Conservation (phyloP, 1,140 invertebrate species). For the Trichonephila clavipes region DNA sequence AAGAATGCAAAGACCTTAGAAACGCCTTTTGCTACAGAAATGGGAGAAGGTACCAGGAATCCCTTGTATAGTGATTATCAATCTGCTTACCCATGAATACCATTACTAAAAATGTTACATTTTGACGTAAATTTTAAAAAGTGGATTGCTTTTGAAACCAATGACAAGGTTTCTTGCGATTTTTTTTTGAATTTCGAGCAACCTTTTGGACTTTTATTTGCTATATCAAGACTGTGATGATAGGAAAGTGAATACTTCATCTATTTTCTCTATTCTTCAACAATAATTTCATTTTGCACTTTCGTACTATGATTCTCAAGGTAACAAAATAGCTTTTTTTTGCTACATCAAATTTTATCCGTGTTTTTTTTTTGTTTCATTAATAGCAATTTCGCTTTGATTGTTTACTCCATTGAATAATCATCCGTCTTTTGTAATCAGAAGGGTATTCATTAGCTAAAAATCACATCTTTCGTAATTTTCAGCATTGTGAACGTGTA, state of each 20-base stretch:
- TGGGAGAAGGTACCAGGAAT: slow-evolving; percentile 53
- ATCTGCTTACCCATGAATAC: slow-evolving; percentile 76
- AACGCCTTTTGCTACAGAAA: slow-evolving; percentile 42
- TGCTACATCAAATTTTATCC: too few relatives aligned
- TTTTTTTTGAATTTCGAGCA: not conserved
- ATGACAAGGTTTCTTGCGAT: not conserved
- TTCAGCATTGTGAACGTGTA: too few relatives aligned
- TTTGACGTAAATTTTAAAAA: not conserved
- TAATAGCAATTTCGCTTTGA: too few relatives aligned
- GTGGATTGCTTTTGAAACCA: not conserved
- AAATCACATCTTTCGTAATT: too few relatives aligned
- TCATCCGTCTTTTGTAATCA: too few relatives aligned
- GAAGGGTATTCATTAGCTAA: too few relatives aligned
- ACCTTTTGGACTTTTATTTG: not conserved
- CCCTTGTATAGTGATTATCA: slow-evolving; percentile 75
- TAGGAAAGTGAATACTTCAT: not conserved
- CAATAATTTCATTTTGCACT: not conserved
- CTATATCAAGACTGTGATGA: slow-evolving; percentile 3
- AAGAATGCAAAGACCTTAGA: slow-evolving; percentile 67
- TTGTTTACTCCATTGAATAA: too few relatives aligned
- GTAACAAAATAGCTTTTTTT: too few relatives aligned
- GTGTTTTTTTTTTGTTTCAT: too few relatives aligned
- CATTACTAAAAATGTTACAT: not conserved
- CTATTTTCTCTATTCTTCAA: not conserved
- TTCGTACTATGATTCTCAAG: too few relatives aligned